Evolutionary conservation across 2,888 invertebrate species (phyloP), one percentile per base, ranked within the genome.

Genomic region (Lepidochrysops patricia): DNA sequence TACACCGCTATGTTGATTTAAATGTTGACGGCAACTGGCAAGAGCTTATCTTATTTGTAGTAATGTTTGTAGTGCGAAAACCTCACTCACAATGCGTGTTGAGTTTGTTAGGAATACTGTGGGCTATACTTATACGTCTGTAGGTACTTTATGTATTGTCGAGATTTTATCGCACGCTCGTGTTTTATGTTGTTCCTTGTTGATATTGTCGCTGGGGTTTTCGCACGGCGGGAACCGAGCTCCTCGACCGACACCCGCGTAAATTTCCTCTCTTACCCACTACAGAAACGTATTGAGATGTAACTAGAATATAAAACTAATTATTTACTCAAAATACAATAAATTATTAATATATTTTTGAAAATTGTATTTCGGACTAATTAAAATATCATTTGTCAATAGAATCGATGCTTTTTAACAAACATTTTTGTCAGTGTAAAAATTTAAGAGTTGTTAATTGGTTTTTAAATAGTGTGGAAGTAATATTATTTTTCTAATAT

Each of bases 401-500:
- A 54, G 26, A 34, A 25, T 52, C 35, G 6, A 35, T 35, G 32
- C 32, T 58, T 54, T 54, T 54, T 29, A 54, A 54, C 54, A 32
- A 19, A 57, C n/a, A 26, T 35, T 57, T 57, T 23, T 25, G 57
- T 58, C 34, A 52, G 58, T 58, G 50, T 54, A 58, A 58, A 58
- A 52, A 58, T 37, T 52, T 58, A 58, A 58, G 68, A 68, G 64
- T 71, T 71, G 70, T 74, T 73, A 69, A 66, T 69, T 68, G 67
- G 66, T 58, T 70, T 70, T 65, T 66, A 63, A n/a, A 67, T 58
- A 61, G 68, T 67, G 67, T 68, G 68, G 63, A 70, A 68, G 70
- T 74, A 75, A 76, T 73, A 68, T 70, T 77, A 75, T 77, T 77
- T 77, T 76, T 76, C 72, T 77, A 77, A 72, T 69, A 69, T 69